Evolutionary conservation across 1,140 invertebrate species (phyloP), one percentile per base, ranked within the genome.

Genomic region (Thaumetopoea pityocampa): DNA sequence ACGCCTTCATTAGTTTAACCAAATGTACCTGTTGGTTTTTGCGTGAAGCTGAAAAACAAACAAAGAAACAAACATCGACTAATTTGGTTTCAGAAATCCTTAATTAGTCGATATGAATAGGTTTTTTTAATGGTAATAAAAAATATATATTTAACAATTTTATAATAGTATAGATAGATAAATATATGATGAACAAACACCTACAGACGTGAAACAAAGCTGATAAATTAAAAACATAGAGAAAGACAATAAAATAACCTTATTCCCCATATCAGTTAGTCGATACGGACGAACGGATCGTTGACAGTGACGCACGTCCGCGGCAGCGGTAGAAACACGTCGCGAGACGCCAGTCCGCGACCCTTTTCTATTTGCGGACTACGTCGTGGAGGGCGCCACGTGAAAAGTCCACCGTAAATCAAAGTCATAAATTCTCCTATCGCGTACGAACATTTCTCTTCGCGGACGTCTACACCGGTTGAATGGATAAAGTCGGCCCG

Each of bases 391-490:
- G 58, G 53, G 58, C 47, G 42, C 52, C 54, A 66, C 65, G 70
- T 73, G 64, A 78, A 78, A 74, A 72, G 58, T 76, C 67, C 60
- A 51, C 57, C 72, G 63, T 73, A 78, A 79, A 80, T 77, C 70
- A 73, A 76, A 79, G 65, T 65, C 67, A 79, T 76, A 79, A 81
- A 79, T 81, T 72, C 65, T 68, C 49, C 71, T 79, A 79, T 81
- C 72, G 69, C 79, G 73, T 78, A 81, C 76, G 76, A 79, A 81
- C 72, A 81, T 79, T 79, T 79, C 79, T 79, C 78, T 78, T 79
- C 56, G 65, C 67, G 65, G 60, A 76, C 67, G 72, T 81, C 79
- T 76, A 74, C 56, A 55, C 47, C 50, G 65, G 58, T 45, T 77
- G 74, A 79, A 83, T 79, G 73, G 74, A 77, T 77, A 74, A 78